Conservation (phyloP, 1,140 invertebrate genomes). For the Dendroctonus ponderosae region DNA sequence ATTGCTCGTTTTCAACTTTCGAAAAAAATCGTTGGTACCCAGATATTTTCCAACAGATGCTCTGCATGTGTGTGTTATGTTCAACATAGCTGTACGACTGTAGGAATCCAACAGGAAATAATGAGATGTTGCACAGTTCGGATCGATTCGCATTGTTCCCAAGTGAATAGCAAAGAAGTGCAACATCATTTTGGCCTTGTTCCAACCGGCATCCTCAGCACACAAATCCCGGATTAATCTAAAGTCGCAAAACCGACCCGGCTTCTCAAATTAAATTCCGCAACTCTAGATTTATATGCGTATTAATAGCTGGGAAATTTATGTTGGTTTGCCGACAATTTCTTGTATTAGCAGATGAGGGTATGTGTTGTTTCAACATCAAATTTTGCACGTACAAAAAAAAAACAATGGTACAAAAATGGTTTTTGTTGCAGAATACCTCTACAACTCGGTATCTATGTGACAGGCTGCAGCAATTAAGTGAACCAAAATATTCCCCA, state of each 20-base stretch:
- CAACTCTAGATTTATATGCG: constrained; percentile 25
- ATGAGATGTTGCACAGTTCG: background rate
- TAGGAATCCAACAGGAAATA: too few species aligned
- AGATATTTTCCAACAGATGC: too few species aligned
- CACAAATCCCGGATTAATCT: constrained; percentile 16
- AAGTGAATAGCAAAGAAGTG: constrained; percentile 13
- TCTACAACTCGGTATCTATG: constrained; percentile 54
- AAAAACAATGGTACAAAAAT: too few species aligned
- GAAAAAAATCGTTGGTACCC: too few species aligned
- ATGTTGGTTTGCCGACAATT: constrained; percentile 13
- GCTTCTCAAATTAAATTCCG: constrained; percentile 28
- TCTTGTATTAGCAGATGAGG: constrained; percentile 8
- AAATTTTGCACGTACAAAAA: too few species aligned
- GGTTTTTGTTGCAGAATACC: constrained; percentile 51
- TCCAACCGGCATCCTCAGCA: constrained; percentile 12
- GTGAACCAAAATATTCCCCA: constrained; percentile 57
- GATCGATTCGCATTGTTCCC: constrained; percentile 5
- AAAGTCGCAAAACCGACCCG: constrained; percentile 20
- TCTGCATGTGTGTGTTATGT: too few species aligned
- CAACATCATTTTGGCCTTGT: constrained; percentile 18
- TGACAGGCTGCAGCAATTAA: constrained; percentile 56
- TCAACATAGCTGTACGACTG: too few species aligned
- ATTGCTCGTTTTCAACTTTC: too few species aligned
- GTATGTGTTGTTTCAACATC: background rate
- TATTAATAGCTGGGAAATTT: constrained; percentile 31